Evolutionary conservation across 2,888 invertebrate genomes (phyloP), one percentile per base, ranked within the genome.

Genomic region (Neoaliturus tenellus): DNA sequence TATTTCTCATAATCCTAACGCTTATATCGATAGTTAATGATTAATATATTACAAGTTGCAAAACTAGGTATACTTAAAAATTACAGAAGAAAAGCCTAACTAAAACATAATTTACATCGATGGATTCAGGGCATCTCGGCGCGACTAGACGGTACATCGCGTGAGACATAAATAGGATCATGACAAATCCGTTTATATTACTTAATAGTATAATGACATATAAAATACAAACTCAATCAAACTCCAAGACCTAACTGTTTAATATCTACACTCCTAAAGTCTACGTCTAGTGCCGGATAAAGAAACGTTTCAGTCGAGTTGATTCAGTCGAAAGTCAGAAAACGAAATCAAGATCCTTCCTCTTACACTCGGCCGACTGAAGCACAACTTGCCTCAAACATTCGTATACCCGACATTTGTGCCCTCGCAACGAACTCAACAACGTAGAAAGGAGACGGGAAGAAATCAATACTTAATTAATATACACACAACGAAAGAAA

Each of bases 401-500:
- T 78, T 55, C 51, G 31, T 78, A 4, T 33, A 78, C 67, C 82
- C 55, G 25, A 71, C 71, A 82, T 55, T 82, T 82, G 82, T 82
- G 82, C 82, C 73, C 73, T 73, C 35, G 58, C 71, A 82, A 48
- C 33, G n/a, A 78, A 78, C 55, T 25, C 78, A 78, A 78, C 51
- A 55, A 78, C 41, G 17, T 33, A 44, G 33, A 78, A 78, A 78
- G 33, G 51, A 78, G 73, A 55, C 82, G 55, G 73, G 33, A 73
- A 73, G 39, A 55, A 82, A 82, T 82, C 67, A 73, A 82, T 73
- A 73, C 73, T 73, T 73, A 71, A 73, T 82, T 41, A 81, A 83
- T 83, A 83, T 83, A 84, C 84, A 84, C 84, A 84, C 75, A 78
- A 84, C 71, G 75, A 80, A 84, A 75, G 81, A 81, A 82, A 84